phyloP scores from a whole-genome alignment of 2,888 invertebrate species.

The Eremobia ochroleuca region DNA sequence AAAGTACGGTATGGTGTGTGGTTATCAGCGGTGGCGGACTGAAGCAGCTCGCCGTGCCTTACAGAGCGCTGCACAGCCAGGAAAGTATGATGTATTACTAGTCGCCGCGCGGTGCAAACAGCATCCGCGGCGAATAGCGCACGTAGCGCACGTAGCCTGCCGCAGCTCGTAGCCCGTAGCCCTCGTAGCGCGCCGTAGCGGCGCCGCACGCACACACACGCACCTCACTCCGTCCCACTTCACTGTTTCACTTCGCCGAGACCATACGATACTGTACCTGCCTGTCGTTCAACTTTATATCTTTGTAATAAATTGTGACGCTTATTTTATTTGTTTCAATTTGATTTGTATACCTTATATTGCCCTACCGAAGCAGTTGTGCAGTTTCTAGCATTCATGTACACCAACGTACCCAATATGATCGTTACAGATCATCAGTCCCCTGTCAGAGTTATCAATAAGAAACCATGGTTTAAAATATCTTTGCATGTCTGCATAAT shows the following conservation, averaged over 20 bases:
- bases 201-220: constrained; percentile 45
- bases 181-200: constrained; percentile 55
- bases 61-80: neutral
- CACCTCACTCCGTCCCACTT: constrained; percentile 11
- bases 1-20: constrained; percentile 21
- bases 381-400: neutral
- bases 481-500: neutral
- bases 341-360: neutral
- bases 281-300: constrained; percentile 19
- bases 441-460: neutral
- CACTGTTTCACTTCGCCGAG: constrained; percentile 3
- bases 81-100: constrained; percentile 28
- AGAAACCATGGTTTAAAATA: neutral
- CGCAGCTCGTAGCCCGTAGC: constrained; percentile 34
- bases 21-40: constrained; percentile 31
- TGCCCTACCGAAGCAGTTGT: neutral
- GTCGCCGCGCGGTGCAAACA: constrained; percentile 12
- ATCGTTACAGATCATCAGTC: neutral
- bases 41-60: constrained; percentile 6
- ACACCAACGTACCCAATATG: neutral
- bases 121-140: constrained; percentile 29
- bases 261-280: constrained; percentile 11
- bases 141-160: constrained; percentile 22
- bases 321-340: constrained; percentile 43
- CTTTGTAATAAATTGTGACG: constrained; percentile 44